Evolutionary conservation across 2,113 vertebrate species (phyloP).

Genomic region (Ploceus nigricollis): DNA sequence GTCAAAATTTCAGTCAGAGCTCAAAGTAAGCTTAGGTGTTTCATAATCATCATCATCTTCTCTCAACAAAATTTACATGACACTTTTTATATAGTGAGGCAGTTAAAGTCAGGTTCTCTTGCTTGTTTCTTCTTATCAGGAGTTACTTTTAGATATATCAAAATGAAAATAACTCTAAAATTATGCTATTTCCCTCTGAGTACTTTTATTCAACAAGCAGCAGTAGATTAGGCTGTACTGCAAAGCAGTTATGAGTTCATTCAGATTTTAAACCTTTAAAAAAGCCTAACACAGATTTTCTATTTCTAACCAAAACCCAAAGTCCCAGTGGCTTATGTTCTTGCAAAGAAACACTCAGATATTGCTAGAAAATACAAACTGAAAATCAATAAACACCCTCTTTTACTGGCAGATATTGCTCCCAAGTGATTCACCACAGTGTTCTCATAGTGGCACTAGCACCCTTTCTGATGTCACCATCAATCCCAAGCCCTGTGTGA

Average conservation of each 20-base stretch:
- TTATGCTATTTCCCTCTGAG: background rate
- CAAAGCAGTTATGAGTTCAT: background rate
- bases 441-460: background rate
- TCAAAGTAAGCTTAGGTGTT: background rate
- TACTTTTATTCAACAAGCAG: background rate
- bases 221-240: background rate
- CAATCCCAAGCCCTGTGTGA: background rate
- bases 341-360: background rate
- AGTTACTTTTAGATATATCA: background rate
- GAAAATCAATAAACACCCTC: background rate
- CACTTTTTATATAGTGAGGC: background rate
- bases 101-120: background rate
- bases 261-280: background rate
- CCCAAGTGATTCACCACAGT: background rate
- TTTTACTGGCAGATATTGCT: background rate
- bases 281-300: background rate
- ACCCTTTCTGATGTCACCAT: no score
- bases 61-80: background rate
- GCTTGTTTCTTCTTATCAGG: background rate
- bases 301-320: background rate
- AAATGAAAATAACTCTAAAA: background rate
- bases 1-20: background rate
- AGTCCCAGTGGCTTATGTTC: background rate
- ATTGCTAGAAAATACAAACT: background rate
- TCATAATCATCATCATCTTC: background rate